Evolutionary conservation across 2,797 vertebrate genomes (phyloP).

Genomic region (Hoplostethus mediterraneus): DNA sequence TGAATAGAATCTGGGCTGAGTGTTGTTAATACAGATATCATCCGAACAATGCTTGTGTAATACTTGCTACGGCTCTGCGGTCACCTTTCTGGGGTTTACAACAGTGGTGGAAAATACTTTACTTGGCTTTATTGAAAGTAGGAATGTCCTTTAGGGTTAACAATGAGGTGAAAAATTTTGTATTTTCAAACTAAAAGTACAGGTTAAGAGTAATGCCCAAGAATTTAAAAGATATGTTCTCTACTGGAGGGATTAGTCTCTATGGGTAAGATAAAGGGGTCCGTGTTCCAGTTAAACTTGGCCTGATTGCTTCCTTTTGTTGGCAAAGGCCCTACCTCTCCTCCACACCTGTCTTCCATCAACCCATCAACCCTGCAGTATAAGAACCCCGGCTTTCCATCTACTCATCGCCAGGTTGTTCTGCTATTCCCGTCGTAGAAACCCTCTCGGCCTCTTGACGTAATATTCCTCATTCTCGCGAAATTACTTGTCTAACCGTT

Average conservation of each 20-base stretch:
- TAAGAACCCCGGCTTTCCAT: too few relatives aligned
- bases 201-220: not conserved
- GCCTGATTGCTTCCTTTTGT: not conserved
- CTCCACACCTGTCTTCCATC: too few relatives aligned
- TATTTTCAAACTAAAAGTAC: not conserved
- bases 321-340: not conserved
- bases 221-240: not conserved
- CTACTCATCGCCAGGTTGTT: too few relatives aligned
- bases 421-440: too few relatives aligned
- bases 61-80: not conserved
- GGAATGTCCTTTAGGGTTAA: not conserved
- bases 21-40: slow-evolving; percentile 6
- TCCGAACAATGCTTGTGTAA: not conserved
- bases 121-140: not conserved
- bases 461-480: too few relatives aligned
- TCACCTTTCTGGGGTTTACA: not conserved
- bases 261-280: not conserved
- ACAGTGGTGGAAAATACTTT: not conserved
- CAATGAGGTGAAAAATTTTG: not conserved
- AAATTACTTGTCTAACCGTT: too few relatives aligned
- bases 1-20: not conserved
- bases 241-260: slow-evolving; percentile 2
- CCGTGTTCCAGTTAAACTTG: not conserved
- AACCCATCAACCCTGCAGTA: too few relatives aligned
- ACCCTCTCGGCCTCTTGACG: too few relatives aligned